These are phyloP conservation scores for Drosophila watanabei DNA, from an alignment of 1,140 invertebrate genomes.

Conservation along the genomic window DNA sequence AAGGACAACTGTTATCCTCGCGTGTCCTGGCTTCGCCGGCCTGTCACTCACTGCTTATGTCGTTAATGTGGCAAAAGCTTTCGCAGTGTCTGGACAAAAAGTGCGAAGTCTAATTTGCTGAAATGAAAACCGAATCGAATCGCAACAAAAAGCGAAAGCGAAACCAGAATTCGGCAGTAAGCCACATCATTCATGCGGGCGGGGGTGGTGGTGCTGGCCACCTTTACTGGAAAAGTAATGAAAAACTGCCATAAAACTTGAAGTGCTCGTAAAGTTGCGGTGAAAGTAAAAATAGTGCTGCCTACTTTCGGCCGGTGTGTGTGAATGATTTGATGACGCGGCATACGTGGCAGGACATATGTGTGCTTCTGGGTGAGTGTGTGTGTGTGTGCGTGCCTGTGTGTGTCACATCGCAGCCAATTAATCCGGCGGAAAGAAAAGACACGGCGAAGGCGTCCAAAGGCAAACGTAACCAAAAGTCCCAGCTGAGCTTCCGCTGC, in stretches of 20 bases:
- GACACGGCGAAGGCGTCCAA: conserved; percentile 37
- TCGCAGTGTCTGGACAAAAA: conserved; percentile 42
- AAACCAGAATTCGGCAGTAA: conserved; percentile 17
- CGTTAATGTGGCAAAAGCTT: conserved; percentile 69
- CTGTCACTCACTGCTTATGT: conserved; percentile 53
- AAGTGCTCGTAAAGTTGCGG: conserved; percentile 49
- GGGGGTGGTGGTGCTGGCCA: neutral
- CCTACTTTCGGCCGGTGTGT: conserved; percentile 21
- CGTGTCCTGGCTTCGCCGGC: conserved; percentile 31
- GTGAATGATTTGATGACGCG: conserved; percentile 55
- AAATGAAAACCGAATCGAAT: conserved; percentile 43
- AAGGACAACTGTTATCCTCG: conserved; percentile 26
- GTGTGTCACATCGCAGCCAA: conserved; percentile 68
- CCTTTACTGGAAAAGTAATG: conserved; percentile 40
- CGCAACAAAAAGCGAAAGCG: conserved; percentile 21
- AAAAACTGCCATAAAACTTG: conserved; percentile 51
- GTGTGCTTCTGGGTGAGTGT: neutral
- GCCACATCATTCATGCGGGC: conserved; percentile 47
- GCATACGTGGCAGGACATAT: conserved; percentile 9
- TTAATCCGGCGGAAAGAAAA: conserved; percentile 68
- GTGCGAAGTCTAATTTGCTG: conserved; percentile 48
- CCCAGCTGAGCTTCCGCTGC: conserved; percentile 35
- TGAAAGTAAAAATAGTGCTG: conserved; percentile 32
- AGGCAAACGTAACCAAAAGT: conserved; percentile 42
- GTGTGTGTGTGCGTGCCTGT: conserved; percentile 14